Percentiles rank a stretch among this genome's conserved stretches.
These are phyloP conservation scores for Sigmodon hispidus DNA, from an alignment of 2,113 vertebrate species.

Conservation along the genomic window DNA sequence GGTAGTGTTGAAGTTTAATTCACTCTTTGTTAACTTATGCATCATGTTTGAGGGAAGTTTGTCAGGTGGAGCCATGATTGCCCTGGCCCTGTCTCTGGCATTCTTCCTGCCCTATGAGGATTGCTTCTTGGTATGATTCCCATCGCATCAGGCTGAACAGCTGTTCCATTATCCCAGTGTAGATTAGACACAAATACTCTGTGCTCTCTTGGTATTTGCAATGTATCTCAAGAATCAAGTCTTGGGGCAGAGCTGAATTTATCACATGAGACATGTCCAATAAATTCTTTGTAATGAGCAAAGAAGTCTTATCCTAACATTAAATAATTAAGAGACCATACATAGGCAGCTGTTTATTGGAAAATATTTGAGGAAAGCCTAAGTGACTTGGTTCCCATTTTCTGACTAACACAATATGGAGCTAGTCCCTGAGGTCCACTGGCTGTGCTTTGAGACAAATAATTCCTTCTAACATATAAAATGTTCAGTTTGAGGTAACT, in stretches of 20 bases:
- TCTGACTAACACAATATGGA: not conserved
- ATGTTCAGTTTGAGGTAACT: constrained; percentile 1
- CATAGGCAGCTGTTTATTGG: not conserved
- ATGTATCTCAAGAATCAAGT: not conserved
- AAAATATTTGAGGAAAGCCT: constrained; percentile 27
- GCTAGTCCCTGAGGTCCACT: accelerated
- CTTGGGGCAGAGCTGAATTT: not conserved
- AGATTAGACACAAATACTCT: not conserved
- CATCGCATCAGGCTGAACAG: not conserved
- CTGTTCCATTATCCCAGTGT: not conserved
- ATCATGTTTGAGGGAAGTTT: not conserved
- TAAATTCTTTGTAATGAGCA: not conserved
- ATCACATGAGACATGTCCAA: not conserved
- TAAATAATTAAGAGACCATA: not conserved
- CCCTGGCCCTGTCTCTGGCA: accelerated
- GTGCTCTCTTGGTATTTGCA: not conserved
- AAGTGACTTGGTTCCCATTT: not conserved
- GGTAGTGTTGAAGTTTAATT: not conserved
- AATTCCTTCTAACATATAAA: constrained; percentile 5
- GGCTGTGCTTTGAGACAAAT: not conserved
- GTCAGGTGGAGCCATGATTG: not conserved
- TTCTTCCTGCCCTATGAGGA: not conserved
- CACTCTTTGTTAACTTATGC: not conserved
- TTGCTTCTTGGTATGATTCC: not conserved
- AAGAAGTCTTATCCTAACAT: not conserved